These are phyloP conservation scores for Drosophila equinoxialis DNA, from an alignment of 1,140 invertebrate species.

Conservation along the genomic window DNA sequence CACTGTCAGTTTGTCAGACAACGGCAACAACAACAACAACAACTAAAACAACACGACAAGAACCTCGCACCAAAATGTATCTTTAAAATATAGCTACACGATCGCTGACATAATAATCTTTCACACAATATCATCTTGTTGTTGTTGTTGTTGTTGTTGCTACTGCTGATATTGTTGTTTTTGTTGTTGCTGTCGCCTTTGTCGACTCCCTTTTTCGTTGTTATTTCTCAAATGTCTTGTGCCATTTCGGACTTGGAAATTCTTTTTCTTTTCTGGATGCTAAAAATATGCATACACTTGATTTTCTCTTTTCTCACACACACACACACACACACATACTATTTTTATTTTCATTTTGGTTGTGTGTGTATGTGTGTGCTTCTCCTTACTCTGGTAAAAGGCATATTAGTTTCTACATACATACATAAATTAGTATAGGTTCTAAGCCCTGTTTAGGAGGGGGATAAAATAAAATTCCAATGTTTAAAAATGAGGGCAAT, in stretches of 20 bases:
- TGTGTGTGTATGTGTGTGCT: neutral
- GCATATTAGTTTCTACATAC: neutral
- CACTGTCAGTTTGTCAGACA: slow-evolving; percentile 70
- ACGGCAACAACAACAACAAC: slow-evolving; percentile 57
- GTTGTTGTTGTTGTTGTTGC: neutral
- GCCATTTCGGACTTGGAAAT: slow-evolving; percentile 8
- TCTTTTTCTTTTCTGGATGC: slow-evolving; percentile 6
- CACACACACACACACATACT: neutral
- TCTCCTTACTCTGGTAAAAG: neutral
- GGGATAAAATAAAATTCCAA: no score
- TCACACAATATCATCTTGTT: slow-evolving; percentile 7
- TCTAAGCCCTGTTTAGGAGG: no score
- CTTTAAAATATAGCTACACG: slow-evolving; percentile 15
- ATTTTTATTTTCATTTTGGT: neutral
- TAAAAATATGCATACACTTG: slow-evolving; percentile 13
- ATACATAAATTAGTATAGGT: no score
- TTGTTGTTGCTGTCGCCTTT: neutral
- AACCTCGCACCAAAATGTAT: slow-evolving; percentile 24
- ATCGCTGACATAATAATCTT: slow-evolving; percentile 61
- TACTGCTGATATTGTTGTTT: neutral
- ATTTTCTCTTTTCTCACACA: neutral
- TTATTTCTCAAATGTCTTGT: slow-evolving; percentile 13
- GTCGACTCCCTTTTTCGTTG: slow-evolving; percentile 18
- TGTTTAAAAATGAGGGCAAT: no score
- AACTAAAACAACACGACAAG: slow-evolving; percentile 8